Evolutionary conservation across 2,888 invertebrate species (phyloP).

Genomic region (Agonopterix subpropinquella): DNA sequence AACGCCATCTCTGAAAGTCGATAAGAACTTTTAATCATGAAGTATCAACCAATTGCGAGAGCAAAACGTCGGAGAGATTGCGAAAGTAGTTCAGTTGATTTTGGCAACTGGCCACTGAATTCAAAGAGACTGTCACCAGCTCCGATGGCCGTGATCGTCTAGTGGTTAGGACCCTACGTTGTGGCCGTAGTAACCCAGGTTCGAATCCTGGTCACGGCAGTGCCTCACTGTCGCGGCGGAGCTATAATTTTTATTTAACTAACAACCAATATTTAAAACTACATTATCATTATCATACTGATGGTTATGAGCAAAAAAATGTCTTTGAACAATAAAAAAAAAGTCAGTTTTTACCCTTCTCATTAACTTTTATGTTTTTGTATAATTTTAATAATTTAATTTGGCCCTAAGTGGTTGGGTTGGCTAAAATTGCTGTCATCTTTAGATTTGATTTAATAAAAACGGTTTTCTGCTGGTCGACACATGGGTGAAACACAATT

Average conservation of each 20-base stretch:
- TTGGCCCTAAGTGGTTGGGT: too few species aligned
- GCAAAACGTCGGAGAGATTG: not conserved
- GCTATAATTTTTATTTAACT: slow-evolving; percentile 8
- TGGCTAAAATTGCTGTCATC: too few species aligned
- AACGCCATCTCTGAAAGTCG: not conserved
- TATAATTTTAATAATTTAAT: too few species aligned
- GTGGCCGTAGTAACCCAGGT: slow-evolving; percentile 81
- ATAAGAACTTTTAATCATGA: not conserved
- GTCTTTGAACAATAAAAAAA: not conserved
- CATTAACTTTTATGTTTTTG: too few species aligned
- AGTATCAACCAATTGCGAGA: not conserved
- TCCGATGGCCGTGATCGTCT: slow-evolving; percentile 79
- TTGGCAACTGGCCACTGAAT: slow-evolving; percentile 3
- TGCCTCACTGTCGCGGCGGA: slow-evolving; percentile 24
- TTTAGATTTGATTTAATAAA: too few species aligned
- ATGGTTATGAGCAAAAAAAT: not conserved
- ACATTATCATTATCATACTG: not conserved
- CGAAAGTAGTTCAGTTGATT: not conserved
- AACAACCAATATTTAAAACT: too few species aligned
- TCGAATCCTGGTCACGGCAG: slow-evolving; percentile 83
- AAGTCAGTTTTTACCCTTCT: not conserved
- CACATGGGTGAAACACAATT: too few species aligned
- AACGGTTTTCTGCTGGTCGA: too few species aligned
- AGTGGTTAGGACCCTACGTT: slow-evolving; percentile 83
- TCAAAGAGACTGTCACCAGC: slow-evolving; percentile 1